Evolutionary conservation across 2,797 vertebrate genomes (phyloP).

Genomic region (Characodon lateralis): DNA sequence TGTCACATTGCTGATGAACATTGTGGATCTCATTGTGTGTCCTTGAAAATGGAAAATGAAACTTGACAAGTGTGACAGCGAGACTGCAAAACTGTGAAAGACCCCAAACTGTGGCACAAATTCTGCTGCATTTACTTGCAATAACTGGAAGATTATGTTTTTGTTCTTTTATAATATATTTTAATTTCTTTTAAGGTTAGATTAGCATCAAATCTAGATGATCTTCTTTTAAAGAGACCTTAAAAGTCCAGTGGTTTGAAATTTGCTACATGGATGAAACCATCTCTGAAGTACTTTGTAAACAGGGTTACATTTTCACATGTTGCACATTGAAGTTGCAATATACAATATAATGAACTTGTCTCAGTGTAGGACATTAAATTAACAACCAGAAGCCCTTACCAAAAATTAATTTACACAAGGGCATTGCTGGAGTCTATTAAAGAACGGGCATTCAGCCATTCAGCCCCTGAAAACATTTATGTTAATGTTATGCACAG

Average conservation of each 20-base stretch:
- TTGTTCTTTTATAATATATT: not conserved
- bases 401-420: not conserved
- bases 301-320: not conserved
- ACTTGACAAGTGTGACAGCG: not conserved
- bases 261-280: not conserved
- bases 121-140: not conserved
- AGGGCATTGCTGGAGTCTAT: constrained; percentile 1
- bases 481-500: not conserved
- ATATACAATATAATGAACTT: not conserved
- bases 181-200: not conserved
- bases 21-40: not conserved
- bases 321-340: not conserved
- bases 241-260: not conserved
- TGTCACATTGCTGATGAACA: constrained; percentile 5
- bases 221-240: not conserved
- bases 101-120: not conserved
- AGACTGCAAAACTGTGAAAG: not conserved
- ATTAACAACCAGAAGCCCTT: not conserved
- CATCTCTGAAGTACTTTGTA: not conserved
- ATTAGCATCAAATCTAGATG: not conserved
- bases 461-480: not conserved
- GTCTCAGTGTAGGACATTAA: not conserved
- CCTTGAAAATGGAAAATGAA: constrained; percentile 5
- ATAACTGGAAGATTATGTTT: not conserved
- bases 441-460: constrained; percentile 1